Percentiles rank a stretch among this genome's conserved stretches.
These are phyloP conservation scores for Apotomis turbidana DNA, from an alignment of 2,888 invertebrate species.

Conservation along the genomic window DNA sequence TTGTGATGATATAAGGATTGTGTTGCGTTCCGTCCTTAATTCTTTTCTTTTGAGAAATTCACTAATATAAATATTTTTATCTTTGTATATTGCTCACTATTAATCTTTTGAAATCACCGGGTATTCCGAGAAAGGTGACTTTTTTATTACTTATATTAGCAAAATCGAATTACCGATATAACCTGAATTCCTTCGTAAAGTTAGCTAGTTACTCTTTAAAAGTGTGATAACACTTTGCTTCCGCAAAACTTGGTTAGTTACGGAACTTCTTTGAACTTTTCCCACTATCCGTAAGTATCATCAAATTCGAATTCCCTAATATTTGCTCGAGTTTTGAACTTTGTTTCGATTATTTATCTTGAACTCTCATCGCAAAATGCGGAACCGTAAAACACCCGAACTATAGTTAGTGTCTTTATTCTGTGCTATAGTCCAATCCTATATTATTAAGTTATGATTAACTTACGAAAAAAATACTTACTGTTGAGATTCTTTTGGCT, in stretches of 20 bases:
- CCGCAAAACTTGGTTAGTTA: constrained; percentile 24
- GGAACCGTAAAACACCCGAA: background rate
- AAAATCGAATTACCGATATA: background rate
- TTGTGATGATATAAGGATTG: background rate
- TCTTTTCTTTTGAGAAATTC: too few species aligned
- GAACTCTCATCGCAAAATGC: background rate
- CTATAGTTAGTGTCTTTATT: too few species aligned
- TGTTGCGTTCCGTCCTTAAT: background rate
- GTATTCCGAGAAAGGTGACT: background rate
- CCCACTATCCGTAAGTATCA: constrained; percentile 18
- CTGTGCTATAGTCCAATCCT: too few species aligned
- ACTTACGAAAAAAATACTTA: too few species aligned
- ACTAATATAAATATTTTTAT: too few species aligned
- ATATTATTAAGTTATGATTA: too few species aligned
- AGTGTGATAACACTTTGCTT: constrained; percentile 24
- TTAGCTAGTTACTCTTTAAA: constrained; percentile 5
- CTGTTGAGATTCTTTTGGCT: too few species aligned
- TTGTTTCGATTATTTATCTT: background rate
- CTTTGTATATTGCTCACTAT: too few species aligned
- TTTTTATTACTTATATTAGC: background rate
- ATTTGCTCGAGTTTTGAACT: background rate
- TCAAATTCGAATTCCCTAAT: constrained; percentile 3
- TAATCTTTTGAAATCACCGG: background rate
- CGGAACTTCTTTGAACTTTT: constrained; percentile 15
- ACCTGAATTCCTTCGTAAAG: background rate